phyloP scores from a whole-genome alignment of 2,113 vertebrate species.

The Isurus oxyrinchus region DNA sequence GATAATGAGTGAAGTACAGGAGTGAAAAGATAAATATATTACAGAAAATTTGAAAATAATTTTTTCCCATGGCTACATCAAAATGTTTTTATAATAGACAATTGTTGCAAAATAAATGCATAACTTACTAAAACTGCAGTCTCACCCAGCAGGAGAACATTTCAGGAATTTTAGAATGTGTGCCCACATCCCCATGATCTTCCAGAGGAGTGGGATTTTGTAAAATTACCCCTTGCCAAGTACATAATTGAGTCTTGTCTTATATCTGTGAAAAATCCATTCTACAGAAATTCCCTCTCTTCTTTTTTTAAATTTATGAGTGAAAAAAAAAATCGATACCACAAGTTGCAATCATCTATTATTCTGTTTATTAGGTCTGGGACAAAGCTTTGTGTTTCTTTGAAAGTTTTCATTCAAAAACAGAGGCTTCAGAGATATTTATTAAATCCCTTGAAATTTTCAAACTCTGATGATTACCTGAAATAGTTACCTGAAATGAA shows the following conservation, averaged over 20 bases:
- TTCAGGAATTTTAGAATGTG: not conserved
- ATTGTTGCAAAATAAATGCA: not conserved
- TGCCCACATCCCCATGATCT: not conserved
- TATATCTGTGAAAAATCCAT: not conserved
- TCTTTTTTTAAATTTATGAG: not conserved
- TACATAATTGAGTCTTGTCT: not conserved
- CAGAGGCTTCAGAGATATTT: constrained; percentile 15
- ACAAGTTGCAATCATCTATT: constrained; percentile 9
- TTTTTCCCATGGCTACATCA: not conserved
- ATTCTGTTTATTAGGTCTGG: constrained; percentile 19
- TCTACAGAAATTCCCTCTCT: not conserved
- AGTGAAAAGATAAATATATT: not conserved
- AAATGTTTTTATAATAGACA: not conserved
- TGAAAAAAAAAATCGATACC: not conserved
- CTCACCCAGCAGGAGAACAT: not conserved
- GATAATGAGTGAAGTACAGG: not conserved
- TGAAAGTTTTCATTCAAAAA: constrained; percentile 21
- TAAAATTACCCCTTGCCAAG: not conserved
- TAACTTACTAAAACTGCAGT: not conserved
- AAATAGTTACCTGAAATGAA: constrained; percentile 10
- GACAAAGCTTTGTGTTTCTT: constrained; percentile 24
- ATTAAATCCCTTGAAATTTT: not conserved
- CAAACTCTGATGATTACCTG: constrained; percentile 10
- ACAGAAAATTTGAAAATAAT: constrained; percentile 4
- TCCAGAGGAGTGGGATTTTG: not conserved